Base-by-base conservation (phyloP, 2,888 invertebrate species). In the Axea sp. region DNA sequence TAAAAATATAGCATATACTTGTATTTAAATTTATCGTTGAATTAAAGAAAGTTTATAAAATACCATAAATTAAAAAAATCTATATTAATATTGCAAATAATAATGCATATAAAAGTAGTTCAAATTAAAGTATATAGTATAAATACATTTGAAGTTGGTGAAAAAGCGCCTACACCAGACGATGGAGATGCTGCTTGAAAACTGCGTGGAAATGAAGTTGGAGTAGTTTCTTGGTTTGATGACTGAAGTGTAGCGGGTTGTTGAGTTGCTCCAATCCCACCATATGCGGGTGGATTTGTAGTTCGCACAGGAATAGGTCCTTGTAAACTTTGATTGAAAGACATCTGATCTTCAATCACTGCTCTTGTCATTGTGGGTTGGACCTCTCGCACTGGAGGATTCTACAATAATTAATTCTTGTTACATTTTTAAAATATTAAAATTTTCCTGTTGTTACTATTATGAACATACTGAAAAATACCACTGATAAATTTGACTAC, bases 381-480 rank as follows among this genome's bases (percentile, higher is more conserved):
- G 31, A 96, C 96, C 89, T 96, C 95, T 88, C 95, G 95, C 68
- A 98, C 95, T 55, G 97, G 92, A 31, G 98, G 98, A 90, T 99
- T 98, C 98, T 99, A 87, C 0, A 43, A 31, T 15, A 30, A 35
- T 17, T 9, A 41, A n/a, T n/a, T 24, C 4, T 19, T 19, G 19
- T 19, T 19, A 3, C 9, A 19, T n/a, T 17, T 15, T 22, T 19
- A 3, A 17, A 37, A 8, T 15, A 37, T 7, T 1, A 28, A 8
- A 8, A 28, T 19, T 19, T 19, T n/a, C n/a, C n/a, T n/a, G n/a
- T n/a, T n/a, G n/a, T n/a, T n/a, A n/a, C n/a, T n/a, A n/a, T n/a
- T n/a, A n/a, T n/a, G n/a, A n/a, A n/a, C n/a, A n/a, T n/a, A n/a
- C n/a, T n/a, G n/a, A n/a, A n/a, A n/a, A n/a, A n/a, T n/a, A n/a